Evolutionary conservation across 2,888 invertebrate species (phyloP), one percentile per base, ranked within the genome.

Genomic region (Cancer borealis): DNA sequence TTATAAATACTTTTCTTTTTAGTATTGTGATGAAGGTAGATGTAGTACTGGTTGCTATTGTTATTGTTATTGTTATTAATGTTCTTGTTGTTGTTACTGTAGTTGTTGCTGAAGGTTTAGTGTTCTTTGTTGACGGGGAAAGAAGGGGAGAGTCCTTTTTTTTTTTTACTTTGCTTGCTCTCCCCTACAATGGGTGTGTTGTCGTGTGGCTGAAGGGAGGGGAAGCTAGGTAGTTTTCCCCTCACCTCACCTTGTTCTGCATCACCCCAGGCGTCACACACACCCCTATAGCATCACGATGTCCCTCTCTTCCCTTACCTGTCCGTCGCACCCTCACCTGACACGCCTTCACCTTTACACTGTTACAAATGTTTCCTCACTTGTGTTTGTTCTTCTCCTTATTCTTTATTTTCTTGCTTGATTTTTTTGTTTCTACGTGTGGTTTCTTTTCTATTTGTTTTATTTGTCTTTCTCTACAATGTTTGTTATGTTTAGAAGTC

Each of bases 191-290:
- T 21, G 60, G 17, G 60, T 30, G 30, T 84, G 26, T 39, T 84
- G 84, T 84, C 17, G 10, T 84, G 10, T 17, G 39, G 84, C 30
- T 84, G 84, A 39, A 30, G 84, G 84, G 84, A 39, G 17, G 10
- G 84, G 84, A 10, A 79, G 39, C 3, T 12, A 39, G 84, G 39
- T 3, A 12, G 8, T 39, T 10, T 14, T 84, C 84, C n/a, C 39
- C 14, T 39, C 39, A 21, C 39, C 26, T 84, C 14, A 12, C 84
- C 84, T 4, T 84, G 30, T 84, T 73, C 73, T 73, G 73, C 73
- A 26, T 73, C 73, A 73, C 73, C 73, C 73, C 73, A 26, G 73
- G 73, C 73, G 21, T 73, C 73, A 73, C 73, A 73, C 26, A 73
- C 73, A 26, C 73, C 73, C 73, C 73, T 26, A 26, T 73, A 73